These are phyloP conservation scores for Psococerastis gibbosa DNA, from an alignment of 2,888 invertebrate species.

Conservation along the genomic window DNA sequence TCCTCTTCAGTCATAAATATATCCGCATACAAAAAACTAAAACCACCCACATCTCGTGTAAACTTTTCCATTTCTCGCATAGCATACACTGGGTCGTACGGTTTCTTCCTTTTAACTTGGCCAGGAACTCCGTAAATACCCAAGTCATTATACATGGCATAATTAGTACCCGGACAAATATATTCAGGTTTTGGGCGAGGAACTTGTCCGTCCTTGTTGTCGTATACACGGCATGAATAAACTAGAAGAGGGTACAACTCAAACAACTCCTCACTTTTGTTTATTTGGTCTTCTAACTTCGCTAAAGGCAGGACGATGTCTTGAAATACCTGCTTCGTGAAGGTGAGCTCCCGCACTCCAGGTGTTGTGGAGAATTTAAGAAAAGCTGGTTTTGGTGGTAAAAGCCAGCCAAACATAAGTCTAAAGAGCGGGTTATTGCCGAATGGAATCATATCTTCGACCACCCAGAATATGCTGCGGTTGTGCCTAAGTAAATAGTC, in stretches of 20 bases:
- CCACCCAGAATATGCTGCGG: conserved; percentile 51
- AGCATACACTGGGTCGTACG: conserved; percentile 41
- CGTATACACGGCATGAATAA: conserved; percentile 45
- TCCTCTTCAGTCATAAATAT: conserved; percentile 45
- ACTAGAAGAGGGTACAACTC: conserved; percentile 47
- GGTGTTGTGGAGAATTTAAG: conserved; percentile 52
- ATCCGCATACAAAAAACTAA: conserved; percentile 48
- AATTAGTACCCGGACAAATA: conserved; percentile 41
- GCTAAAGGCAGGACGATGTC: conserved; percentile 47
- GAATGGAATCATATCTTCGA: conserved; percentile 49
- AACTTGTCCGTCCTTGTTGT: conserved; percentile 41
- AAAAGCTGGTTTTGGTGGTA: conserved; percentile 51
- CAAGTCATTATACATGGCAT: conserved; percentile 50
- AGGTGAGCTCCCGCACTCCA: conserved; percentile 44
- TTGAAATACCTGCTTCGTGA: conserved; percentile 51
- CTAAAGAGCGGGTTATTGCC: conserved; percentile 45
- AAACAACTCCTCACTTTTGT: conserved; percentile 36
- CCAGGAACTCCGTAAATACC: conserved; percentile 51
- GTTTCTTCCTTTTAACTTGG: conserved; percentile 34
- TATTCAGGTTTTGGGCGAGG: conserved; percentile 34
- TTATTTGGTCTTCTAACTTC: conserved; percentile 42
- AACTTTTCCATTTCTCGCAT: conserved; percentile 53
- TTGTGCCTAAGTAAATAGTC: conserved; percentile 46
- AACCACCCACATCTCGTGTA: conserved; percentile 44
- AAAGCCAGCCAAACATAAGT: conserved; percentile 40